Percentiles rank a stretch among this genome's conserved stretches.
phyloP scores from a whole-genome alignment of 2,888 invertebrate species.

The Nemotelus nigrinus region DNA sequence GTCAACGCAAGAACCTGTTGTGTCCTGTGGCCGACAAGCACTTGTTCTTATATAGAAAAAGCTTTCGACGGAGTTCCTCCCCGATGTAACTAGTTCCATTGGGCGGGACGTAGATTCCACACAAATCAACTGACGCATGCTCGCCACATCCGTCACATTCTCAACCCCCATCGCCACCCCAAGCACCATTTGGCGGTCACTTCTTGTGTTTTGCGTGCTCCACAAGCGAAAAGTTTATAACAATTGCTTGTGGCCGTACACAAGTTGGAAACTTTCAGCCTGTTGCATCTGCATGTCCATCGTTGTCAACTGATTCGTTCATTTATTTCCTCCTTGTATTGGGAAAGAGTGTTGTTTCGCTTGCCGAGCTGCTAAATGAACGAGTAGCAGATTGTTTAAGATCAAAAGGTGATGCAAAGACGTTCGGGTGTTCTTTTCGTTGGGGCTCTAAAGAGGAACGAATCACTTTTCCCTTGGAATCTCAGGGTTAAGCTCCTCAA shows the following conservation, averaged over 20 bases:
- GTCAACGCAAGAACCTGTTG: constrained; percentile 52
- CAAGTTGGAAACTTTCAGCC: neutral
- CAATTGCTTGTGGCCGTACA: constrained; percentile 9
- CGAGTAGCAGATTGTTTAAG: no score
- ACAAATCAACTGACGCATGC: constrained; percentile 52
- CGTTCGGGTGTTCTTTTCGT: no score
- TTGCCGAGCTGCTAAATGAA: no score
- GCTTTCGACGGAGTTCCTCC: constrained; percentile 44
- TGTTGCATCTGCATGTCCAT: constrained; percentile 17
- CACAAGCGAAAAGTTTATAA: constrained; percentile 31
- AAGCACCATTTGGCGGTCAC: constrained; percentile 40
- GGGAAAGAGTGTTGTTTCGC: no score
- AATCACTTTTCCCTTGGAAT: no score
- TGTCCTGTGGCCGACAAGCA: constrained; percentile 48
- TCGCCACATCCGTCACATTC: constrained; percentile 26
- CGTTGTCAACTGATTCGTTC: neutral
- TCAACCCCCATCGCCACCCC: constrained; percentile 13
- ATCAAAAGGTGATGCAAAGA: no score
- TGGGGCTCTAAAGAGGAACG: no score
- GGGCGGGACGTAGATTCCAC: constrained; percentile 41
- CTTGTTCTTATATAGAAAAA: constrained; percentile 53
- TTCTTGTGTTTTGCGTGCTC: neutral
- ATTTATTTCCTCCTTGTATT: neutral
- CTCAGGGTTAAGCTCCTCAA: no score
- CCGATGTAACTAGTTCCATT: constrained; percentile 32